These are phyloP conservation scores for Neogobius melanostomus DNA, from an alignment of 2,113 vertebrate genomes.

Conservation along the genomic window DNA sequence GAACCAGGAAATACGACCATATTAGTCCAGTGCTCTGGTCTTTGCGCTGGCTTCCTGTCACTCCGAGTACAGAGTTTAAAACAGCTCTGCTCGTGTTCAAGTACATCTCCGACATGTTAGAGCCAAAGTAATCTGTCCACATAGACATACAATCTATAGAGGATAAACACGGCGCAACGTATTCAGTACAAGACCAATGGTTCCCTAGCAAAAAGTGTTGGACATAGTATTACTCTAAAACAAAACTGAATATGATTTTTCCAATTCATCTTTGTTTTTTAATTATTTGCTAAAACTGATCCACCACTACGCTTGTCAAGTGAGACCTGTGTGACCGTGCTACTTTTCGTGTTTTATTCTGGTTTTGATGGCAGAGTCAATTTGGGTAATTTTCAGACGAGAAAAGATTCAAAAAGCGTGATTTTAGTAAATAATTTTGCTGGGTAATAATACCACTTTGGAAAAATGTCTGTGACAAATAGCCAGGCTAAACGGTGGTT, in stretches of 20 bases:
- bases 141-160: slow-evolving; percentile 4
- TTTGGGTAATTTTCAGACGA: not conserved
- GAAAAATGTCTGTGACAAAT: not conserved
- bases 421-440: not conserved
- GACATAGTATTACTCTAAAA: not conserved
- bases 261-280: no score
- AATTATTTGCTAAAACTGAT: no score
- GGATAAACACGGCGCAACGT: not conserved
- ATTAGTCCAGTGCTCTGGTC: no score
- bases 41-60: no score
- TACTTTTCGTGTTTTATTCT: not conserved
- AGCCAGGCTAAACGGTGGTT: not conserved
- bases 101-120: no score
- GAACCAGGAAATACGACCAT: no score
- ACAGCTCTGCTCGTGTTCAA: no score
- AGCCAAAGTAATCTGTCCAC: slow-evolving; percentile 47
- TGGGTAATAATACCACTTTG: not conserved
- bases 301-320: no score
- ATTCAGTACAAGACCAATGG: not conserved
- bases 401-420: not conserved
- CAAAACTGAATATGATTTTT: no score
- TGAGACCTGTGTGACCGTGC: no score
- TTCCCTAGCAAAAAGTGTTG: not conserved
- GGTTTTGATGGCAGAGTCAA: not conserved
- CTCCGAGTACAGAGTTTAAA: no score